Base-by-base conservation (phyloP, 2,113 vertebrate genomes). In the Anguilla rostrata region DNA sequence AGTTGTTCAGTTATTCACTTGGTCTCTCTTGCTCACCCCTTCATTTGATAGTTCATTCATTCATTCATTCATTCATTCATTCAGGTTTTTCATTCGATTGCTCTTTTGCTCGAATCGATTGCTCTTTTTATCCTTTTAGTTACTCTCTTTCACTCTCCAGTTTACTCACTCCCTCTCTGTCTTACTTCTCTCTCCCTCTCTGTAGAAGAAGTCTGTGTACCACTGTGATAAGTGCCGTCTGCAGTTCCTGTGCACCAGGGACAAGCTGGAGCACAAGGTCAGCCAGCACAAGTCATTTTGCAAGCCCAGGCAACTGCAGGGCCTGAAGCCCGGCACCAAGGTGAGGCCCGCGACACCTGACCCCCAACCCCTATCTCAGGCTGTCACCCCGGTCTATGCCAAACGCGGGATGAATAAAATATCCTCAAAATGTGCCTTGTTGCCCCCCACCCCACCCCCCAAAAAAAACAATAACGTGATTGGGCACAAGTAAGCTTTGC, bases 301-400 rank as follows among this genome's bases (percentile, higher is more conserved):
- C 39, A 98, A 94, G 83, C 98, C 98, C n/a, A 93, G 95, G 3
- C 97, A 98, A 20, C 93, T 99, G 4, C 94, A 96, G 12, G 97
- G 97, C 4, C 93, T 99, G 87, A 97, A 95, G 63, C 96, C 98
- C 43, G 98, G 98, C 71, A 99, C 98, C 83, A 99, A 96, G 97
- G 98, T 99, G 89, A 39, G 53, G 9, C 41, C 84, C 11, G 1
- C 8, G 41, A 18, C 29, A 16, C 71, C 26, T 87, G 16, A 56
- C 43, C 43, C 8, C 43, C 8, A 8, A 46, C 43, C 8, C 43
- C 43, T 46, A 46, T 8, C 8, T 46, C 43, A 46, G 43, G 43
- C 43, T 46, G 34, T 34, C 34, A 34, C 8, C 43, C 2, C 43
- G 43, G 43, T 8, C 43, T 46, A 46, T 46, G 8, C 43, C 43